Conservation (phyloP, 2,888 invertebrate species). For the Bellardia bayeri region DNA sequence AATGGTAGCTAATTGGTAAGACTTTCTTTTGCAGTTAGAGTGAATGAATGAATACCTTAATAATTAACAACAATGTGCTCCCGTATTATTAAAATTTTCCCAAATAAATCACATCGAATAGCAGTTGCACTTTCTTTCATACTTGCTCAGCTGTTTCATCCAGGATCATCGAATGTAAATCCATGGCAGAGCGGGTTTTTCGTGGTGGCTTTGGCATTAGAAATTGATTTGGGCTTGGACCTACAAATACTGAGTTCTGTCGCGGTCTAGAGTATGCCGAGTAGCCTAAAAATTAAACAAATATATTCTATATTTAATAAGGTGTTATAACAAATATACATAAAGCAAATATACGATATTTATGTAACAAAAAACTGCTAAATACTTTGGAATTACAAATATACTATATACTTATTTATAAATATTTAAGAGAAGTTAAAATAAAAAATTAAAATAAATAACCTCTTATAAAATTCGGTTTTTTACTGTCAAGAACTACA, state of each 20-base stretch:
- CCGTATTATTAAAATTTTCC: constrained; percentile 3
- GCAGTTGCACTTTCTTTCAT: constrained; percentile 72
- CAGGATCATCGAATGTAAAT: constrained; percentile 90
- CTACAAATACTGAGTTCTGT: constrained; percentile 95
- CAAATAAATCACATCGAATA: background rate
- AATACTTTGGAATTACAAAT: no score
- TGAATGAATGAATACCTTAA: background rate
- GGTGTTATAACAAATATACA: no score
- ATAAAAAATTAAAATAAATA: no score
- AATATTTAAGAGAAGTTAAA: no score
- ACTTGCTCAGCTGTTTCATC: constrained; percentile 83
- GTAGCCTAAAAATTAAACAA: constrained; percentile 84
- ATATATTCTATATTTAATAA: no score
- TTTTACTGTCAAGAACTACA: no score
- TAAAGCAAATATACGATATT: no score
- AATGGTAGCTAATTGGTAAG: constrained; percentile 9
- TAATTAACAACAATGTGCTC: constrained; percentile 35
- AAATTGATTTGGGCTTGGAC: constrained; percentile 86
- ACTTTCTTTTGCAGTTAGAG: background rate
- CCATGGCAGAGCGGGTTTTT: constrained; percentile 92
- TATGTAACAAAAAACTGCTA: no score
- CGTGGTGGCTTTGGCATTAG: constrained; percentile 88
- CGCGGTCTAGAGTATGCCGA: constrained; percentile 85
- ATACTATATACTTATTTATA: no score
- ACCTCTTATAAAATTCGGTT: no score